A percentile compares a stretch with the other conserved stretches of the same genome.
Evolutionary conservation across 2,113 vertebrate species (phyloP).

Genomic region (Heteronetta atricapilla): DNA sequence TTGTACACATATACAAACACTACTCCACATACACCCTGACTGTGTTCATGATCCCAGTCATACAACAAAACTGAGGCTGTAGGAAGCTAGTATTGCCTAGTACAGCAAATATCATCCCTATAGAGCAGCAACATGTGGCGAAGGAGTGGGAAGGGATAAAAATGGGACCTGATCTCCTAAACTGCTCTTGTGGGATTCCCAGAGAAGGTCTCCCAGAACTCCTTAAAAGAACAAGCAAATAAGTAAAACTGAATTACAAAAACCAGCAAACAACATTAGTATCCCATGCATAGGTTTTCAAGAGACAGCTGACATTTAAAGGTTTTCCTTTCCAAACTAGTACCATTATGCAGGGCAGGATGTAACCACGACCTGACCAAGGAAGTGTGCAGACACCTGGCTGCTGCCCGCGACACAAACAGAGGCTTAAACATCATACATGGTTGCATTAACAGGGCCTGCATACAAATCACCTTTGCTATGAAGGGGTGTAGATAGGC

Average conservation of each 20-base stretch:
- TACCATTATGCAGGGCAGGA: neutral
- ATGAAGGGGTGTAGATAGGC: neutral
- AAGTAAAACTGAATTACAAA: neutral
- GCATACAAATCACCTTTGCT: too few relatives aligned
- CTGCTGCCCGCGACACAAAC: neutral
- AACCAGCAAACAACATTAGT: neutral
- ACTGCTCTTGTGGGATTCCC: neutral
- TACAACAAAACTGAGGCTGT: neutral
- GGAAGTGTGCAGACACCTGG: neutral
- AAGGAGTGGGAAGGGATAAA: neutral
- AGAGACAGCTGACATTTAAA: neutral
- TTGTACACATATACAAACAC: too few relatives aligned
- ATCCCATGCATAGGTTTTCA: neutral
- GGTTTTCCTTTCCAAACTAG: neutral
- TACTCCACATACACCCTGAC: neutral
- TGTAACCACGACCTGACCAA: neutral
- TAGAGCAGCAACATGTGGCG: neutral
- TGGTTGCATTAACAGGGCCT: neutral
- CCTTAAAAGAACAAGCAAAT: neutral
- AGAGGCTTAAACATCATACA: neutral
- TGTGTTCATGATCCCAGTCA: neutral
- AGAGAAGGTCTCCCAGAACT: neutral
- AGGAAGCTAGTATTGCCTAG: neutral
- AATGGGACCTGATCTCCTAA: neutral
- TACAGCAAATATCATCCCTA: neutral